A percentile compares a stretch with the other conserved stretches of the same genome.
Conservation (phyloP, 92 coral and sea anemone species). For the Desmophyllum pertusum region DNA sequence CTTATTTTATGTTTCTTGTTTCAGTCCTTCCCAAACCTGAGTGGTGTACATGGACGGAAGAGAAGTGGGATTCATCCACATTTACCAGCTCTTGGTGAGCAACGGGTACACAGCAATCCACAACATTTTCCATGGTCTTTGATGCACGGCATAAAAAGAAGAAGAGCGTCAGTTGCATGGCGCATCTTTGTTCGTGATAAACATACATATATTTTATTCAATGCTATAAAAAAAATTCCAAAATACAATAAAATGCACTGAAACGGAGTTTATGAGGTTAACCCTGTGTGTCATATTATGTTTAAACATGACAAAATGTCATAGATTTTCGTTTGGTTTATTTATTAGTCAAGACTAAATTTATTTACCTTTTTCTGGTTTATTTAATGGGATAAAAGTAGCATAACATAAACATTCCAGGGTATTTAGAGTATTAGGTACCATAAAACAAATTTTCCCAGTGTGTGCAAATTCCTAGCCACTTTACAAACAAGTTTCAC, state of each 20-base stretch:
- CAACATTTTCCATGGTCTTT: slow-evolving; percentile 59
- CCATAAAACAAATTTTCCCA: background rate
- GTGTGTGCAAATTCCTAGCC: background rate
- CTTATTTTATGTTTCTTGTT: background rate
- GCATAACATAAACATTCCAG: background rate
- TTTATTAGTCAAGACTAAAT: background rate
- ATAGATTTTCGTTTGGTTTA: background rate
- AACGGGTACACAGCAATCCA: slow-evolving; percentile 38
- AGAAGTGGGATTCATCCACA: slow-evolving; percentile 49
- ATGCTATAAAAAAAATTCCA: too few relatives aligned
- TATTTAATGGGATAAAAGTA: background rate
- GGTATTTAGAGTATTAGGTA: background rate
- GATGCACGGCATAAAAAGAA: background rate
- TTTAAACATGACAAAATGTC: background rate
- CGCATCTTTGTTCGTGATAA: background rate
- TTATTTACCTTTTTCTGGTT: background rate
- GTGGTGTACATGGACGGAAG: slow-evolving; percentile 70
- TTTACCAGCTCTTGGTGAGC: slow-evolving; percentile 60
- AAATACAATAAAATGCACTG: too few relatives aligned
- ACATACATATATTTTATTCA: background rate
- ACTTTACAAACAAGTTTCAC: background rate
- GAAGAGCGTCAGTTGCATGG: background rate
- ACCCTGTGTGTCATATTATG: too few relatives aligned
- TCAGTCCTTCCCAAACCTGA: slow-evolving; percentile 82
- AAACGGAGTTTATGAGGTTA: too few relatives aligned